Evolutionary conservation across 2,797 vertebrate species (phyloP).

Genomic region (Centropyge bicolor): DNA sequence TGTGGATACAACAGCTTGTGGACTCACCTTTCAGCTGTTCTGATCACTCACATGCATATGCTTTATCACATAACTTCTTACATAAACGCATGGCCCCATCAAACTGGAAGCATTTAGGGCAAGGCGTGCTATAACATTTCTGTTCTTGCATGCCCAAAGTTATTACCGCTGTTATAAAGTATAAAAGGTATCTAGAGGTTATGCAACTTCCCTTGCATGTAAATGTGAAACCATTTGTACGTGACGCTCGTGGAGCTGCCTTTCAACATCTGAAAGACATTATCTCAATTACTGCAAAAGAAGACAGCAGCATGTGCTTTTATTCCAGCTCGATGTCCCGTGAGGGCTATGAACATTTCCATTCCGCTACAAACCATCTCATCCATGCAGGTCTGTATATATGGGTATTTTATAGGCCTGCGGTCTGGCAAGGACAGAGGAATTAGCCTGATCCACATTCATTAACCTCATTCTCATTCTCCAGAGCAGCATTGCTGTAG

Average conservation of each 20-base stretch:
- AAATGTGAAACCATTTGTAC: constrained; percentile 18
- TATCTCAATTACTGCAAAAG: constrained; percentile 51
- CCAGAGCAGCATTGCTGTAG: constrained; percentile 77
- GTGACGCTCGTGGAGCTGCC: constrained; percentile 8
- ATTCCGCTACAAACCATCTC: constrained; percentile 72
- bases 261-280: constrained; percentile 60
- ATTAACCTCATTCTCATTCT: constrained; percentile 88
- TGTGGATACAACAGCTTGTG: constrained; percentile 49
- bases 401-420: constrained; percentile 78
- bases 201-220: constrained; percentile 6
- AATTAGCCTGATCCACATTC: constrained; percentile 88
- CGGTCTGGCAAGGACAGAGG: constrained; percentile 82
- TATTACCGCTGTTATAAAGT: constrained; percentile 8
- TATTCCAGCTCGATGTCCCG: constrained; percentile 56
- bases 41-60: constrained; percentile 33
- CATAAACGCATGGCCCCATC: constrained; percentile 28
- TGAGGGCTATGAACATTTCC: constrained; percentile 64
- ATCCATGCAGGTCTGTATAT: constrained; percentile 65
- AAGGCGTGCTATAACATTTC: background rate
- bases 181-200: constrained; percentile 10
- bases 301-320: constrained; percentile 62
- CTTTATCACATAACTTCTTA: constrained; percentile 2
- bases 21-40: constrained; percentile 37
- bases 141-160: constrained; percentile 15
- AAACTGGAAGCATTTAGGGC: constrained; percentile 10